These are phyloP conservation scores for Eueides isabella DNA, from an alignment of 1,140 invertebrate species.

Conservation along the genomic window DNA sequence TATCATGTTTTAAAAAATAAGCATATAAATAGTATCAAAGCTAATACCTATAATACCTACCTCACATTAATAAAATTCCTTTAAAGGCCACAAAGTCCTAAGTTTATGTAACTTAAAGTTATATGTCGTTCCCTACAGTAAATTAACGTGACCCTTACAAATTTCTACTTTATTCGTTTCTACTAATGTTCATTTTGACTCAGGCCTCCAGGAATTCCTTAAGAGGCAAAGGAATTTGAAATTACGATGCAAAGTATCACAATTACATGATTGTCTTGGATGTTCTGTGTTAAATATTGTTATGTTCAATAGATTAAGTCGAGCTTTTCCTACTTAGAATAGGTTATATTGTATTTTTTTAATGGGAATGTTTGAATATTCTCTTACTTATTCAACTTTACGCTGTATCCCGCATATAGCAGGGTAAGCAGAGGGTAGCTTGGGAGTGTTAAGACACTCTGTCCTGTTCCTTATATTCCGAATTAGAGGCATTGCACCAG, in stretches of 20 bases:
- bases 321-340: neutral
- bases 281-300: neutral
- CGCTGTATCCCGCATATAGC: too few species aligned
- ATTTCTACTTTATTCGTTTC: slow-evolving; percentile 7
- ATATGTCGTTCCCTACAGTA: slow-evolving; percentile 1
- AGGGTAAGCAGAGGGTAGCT: too few species aligned
- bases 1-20: too few species aligned
- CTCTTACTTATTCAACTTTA: too few species aligned
- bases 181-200: slow-evolving; percentile 1
- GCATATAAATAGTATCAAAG: neutral
- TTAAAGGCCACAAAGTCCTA: slow-evolving; percentile 7
- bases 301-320: neutral
- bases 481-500: too few species aligned
- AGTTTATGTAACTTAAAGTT: slow-evolving; percentile 5
- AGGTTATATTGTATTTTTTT: neutral
- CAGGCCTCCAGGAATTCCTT: slow-evolving; percentile 2
- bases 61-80: neutral
- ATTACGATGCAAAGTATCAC: slow-evolving; percentile 33
- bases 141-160: slow-evolving; percentile 10
- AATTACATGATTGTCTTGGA: slow-evolving; percentile 9
- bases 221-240: slow-evolving; percentile 37
- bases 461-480: too few species aligned
- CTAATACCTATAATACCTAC: neutral
- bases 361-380: too few species aligned
- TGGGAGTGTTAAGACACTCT: too few species aligned